Percentiles rank a stretch among this genome's conserved stretches.
phyloP scores from a whole-genome alignment of 2,888 invertebrate species.

The Lasioglossum lativentre region DNA sequence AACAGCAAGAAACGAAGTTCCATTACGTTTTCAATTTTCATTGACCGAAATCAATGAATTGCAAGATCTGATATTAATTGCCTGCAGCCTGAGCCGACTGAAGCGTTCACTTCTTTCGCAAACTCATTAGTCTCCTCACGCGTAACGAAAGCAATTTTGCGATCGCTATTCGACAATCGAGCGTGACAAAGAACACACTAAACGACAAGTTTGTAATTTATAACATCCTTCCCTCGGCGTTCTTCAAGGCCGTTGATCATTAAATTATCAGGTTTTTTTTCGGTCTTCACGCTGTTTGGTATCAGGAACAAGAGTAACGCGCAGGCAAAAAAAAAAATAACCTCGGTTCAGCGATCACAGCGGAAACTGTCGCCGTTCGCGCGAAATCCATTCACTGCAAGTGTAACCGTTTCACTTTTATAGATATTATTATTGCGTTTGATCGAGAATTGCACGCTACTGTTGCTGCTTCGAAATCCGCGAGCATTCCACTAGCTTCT shows the following conservation, averaged over 20 bases:
- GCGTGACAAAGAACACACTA: neutral
- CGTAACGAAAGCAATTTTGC: neutral
- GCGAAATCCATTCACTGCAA: conserved; percentile 61
- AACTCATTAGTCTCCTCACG: neutral
- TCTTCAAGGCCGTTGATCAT: conserved; percentile 29
- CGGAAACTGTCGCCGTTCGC: conserved; percentile 62
- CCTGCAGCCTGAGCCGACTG: neutral
- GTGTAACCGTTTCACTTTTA: conserved; percentile 63
- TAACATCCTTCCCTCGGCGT: conserved; percentile 8
- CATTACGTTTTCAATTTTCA: neutral
- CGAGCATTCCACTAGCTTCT: neutral
- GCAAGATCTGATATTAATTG: conserved; percentile 5
- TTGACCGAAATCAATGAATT: neutral
- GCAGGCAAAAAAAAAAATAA: conserved; percentile 47
- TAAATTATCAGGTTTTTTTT: conserved; percentile 24
- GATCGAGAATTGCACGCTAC: neutral
- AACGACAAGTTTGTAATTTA: conserved; percentile 34
- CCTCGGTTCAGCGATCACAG: conserved; percentile 58
- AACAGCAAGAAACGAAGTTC: neutral
- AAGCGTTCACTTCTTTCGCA: neutral
- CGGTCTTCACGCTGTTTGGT: conserved; percentile 19
- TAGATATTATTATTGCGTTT: conserved; percentile 26
- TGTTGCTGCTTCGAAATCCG: neutral
- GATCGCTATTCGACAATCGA: neutral
- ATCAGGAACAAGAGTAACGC: conserved; percentile 51